Evolutionary conservation across 1,140 invertebrate species (phyloP).

Genomic region (Teleopsis dalmanni): DNA sequence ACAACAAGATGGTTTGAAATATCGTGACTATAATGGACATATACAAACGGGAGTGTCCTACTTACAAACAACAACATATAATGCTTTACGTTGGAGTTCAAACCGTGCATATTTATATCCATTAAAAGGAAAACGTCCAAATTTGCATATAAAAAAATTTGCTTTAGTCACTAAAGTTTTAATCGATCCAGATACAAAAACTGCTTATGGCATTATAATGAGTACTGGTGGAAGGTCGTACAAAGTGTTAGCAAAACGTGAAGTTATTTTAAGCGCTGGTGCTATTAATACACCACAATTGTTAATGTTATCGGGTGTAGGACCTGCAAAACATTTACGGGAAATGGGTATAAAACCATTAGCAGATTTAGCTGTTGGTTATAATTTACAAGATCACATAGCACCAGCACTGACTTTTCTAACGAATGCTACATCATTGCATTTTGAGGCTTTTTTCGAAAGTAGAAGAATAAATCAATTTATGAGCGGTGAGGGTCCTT

Average conservation of each 20-base stretch:
- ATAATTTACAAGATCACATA: constrained; percentile 73
- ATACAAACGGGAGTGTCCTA: constrained; percentile 54
- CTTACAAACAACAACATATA: constrained; percentile 57
- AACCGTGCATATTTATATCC: constrained; percentile 68
- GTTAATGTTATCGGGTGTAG: constrained; percentile 74
- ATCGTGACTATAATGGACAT: constrained; percentile 65
- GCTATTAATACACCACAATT: constrained; percentile 69
- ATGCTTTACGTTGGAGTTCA: constrained; percentile 63
- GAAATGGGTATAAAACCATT: constrained; percentile 55
- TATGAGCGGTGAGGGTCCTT: constrained; percentile 51
- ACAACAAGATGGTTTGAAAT: constrained; percentile 55
- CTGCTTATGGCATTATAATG: constrained; percentile 58
- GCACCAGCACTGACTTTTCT: constrained; percentile 61
- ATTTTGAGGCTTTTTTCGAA: constrained; percentile 17
- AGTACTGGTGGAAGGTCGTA: constrained; percentile 48
- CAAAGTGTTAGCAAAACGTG: constrained; percentile 56
- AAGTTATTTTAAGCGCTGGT: constrained; percentile 70
- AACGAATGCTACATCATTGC: constrained; percentile 46
- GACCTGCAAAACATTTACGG: constrained; percentile 60
- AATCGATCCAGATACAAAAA: constrained; percentile 58
- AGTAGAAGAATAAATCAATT: constrained; percentile 17
- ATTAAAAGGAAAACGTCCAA: constrained; percentile 50
- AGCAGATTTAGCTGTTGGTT: constrained; percentile 66
- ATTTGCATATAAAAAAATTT: constrained; percentile 58
- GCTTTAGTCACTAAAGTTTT: constrained; percentile 64